A percentile compares a stretch with the other conserved stretches of the same genome.
These are phyloP conservation scores for Cepaea nemoralis DNA, from an alignment of 1,140 invertebrate genomes.

Conservation along the genomic window DNA sequence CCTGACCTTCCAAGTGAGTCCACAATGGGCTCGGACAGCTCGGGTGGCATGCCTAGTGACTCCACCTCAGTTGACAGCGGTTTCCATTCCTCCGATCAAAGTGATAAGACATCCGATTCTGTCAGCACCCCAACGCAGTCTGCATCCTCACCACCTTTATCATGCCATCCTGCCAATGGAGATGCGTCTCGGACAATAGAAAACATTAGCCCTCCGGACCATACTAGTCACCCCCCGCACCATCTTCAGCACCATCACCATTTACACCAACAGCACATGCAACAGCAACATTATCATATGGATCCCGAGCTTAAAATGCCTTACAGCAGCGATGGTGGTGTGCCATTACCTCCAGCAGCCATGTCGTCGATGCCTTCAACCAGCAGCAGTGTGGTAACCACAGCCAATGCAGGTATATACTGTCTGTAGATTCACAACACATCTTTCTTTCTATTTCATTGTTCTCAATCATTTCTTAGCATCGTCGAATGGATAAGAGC, in stretches of 20 bases:
- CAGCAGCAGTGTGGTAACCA: conserved; percentile 17
- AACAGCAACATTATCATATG: conserved; percentile 40
- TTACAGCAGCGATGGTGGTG: conserved; percentile 31
- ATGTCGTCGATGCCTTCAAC: conserved; percentile 38
- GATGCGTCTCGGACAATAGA: conserved; percentile 36
- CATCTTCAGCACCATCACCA: background rate
- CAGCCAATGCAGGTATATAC: conserved; percentile 19
- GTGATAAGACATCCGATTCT: conserved; percentile 44
- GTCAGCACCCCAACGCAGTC: conserved; percentile 37
- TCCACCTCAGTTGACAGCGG: conserved; percentile 48
- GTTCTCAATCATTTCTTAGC: too few relatives aligned
- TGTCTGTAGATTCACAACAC: background rate
- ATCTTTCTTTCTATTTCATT: too few relatives aligned
- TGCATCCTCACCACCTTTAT: conserved; percentile 18
- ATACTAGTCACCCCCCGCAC: conserved; percentile 18
- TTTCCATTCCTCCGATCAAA: conserved; percentile 47
- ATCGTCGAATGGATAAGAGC: too few relatives aligned
- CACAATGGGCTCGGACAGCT: conserved; percentile 39
- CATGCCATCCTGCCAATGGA: background rate
- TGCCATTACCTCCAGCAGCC: conserved; percentile 33
- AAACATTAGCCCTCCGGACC: conserved; percentile 28
- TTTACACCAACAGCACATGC: conserved; percentile 1
- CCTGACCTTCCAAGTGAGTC: conserved; percentile 41
- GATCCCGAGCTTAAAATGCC: conserved; percentile 32
- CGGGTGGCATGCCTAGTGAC: conserved; percentile 45